Base-by-base conservation (phyloP, 2,797 vertebrate genomes). In the Anisognathus igniventris region DNA sequence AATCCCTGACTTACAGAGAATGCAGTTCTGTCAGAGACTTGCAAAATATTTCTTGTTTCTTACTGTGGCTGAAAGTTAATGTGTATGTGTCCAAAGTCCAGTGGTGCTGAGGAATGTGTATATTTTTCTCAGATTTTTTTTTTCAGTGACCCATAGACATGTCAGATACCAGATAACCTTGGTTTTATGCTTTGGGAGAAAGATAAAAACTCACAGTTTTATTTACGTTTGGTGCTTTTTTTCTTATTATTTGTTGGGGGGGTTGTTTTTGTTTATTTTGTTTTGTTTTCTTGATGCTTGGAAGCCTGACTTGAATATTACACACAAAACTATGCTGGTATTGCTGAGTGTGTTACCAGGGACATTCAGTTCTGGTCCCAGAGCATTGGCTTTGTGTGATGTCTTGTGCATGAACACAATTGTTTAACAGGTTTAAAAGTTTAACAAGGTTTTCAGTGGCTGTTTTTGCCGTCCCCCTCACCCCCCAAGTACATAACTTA, bases 211-310 rank as follows among this genome's bases (percentile, higher is more conserved):
- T 66, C 39, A 13, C 71, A 10, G 3, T 19, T 85, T 51, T 51
- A 19, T 70, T 70, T 56, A 12, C 17, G 18, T 10, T 37, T 28
- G 27, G 2, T 28, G 25, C 3, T 20, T 45, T 64, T 68, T 24
- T 5, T 0, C 2, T 24, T 39, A 19, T 39, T n/a, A 9, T 30
- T 61, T 28, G 14, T 47, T 25, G 4, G 21, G 4, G 4, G 9
- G 2, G 2, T 68, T 42, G 10, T 14, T 65, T n/a, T 35, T 82
- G 11, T 39, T 58, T 21, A 6, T 67, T 89, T 86, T 35, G 15
- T 40, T 82, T 66, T 27, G 15, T 73, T 94, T 72, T 90, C 7
- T 60, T 91, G 45, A 22, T 85, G 10, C 31, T 51, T 79, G 54
- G 25, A 73, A 73, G 42, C 20, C 40, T 33, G 25, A 25, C 40